phyloP scores from a whole-genome alignment of 2,113 vertebrate genomes.

The Myiagra hebetior region DNA sequence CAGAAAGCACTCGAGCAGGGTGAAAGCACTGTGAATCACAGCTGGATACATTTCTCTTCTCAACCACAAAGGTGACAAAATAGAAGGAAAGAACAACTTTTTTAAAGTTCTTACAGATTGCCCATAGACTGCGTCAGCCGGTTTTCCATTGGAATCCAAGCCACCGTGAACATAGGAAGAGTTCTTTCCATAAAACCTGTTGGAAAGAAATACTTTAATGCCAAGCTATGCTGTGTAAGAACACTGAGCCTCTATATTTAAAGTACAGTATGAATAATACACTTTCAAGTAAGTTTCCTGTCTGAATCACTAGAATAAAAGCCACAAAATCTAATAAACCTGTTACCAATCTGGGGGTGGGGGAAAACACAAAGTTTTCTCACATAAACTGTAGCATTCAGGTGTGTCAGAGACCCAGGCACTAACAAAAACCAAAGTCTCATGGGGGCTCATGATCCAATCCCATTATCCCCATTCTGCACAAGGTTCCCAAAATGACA shows the following conservation, averaged over 20 bases:
- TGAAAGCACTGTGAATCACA: neutral
- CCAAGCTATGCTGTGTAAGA: neutral
- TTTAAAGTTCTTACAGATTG: constrained; percentile 82
- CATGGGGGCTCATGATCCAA: neutral
- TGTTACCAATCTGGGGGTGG: neutral
- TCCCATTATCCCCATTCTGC: neutral
- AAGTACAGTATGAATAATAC: neutral
- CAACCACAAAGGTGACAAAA: neutral
- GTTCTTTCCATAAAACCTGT: constrained; percentile 97
- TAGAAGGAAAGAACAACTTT: neutral
- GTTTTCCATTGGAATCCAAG: constrained; percentile 92
- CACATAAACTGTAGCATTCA: neutral
- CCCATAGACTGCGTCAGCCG: constrained; percentile 92
- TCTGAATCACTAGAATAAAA: neutral
- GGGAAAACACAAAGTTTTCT: neutral
- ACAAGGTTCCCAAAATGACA: neutral
- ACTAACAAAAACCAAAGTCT: neutral
- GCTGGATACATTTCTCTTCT: neutral
- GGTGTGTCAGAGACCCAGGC: neutral
- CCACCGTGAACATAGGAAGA: constrained; percentile 97
- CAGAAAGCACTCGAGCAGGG: neutral
- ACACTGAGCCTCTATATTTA: neutral
- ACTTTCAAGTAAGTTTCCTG: neutral
- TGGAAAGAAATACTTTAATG: neutral
- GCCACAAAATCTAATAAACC: neutral